A percentile compares a stretch with the other conserved stretches of the same genome.
phyloP scores from a whole-genome alignment of 2,113 vertebrate species.

The Chroicocephalus ridibundus region DNA sequence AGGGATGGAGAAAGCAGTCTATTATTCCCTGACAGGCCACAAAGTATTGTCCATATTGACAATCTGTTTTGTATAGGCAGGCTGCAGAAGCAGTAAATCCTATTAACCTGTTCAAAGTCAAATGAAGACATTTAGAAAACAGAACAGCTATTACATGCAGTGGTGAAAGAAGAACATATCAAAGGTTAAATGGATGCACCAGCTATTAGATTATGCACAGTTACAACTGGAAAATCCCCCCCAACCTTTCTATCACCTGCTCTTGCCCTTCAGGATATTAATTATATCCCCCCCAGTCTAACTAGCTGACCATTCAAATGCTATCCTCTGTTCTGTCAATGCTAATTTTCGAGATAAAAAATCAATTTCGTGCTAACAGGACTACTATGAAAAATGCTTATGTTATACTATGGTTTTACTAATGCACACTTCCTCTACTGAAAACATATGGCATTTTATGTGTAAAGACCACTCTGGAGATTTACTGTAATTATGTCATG shows the following conservation, averaged over 20 bases:
- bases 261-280: conserved; percentile 5
- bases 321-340: conserved; percentile 24
- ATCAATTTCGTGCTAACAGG: conserved; percentile 44
- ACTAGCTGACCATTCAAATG: conserved; percentile 30
- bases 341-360: conserved; percentile 60
- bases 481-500: conserved; percentile 69
- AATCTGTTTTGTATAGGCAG: conserved; percentile 34
- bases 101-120: conserved; percentile 66
- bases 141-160: background rate
- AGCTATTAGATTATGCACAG: background rate
- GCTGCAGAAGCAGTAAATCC: conserved; percentile 39
- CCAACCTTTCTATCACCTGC: background rate
- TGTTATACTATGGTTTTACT: conserved; percentile 13
- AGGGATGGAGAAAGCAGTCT: conserved; percentile 20
- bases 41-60: conserved; percentile 37
- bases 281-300: background rate
- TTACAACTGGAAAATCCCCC: background rate
- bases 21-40: conserved; percentile 38
- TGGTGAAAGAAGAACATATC: background rate
- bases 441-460: conserved; percentile 70
- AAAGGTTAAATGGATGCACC: conserved; percentile 4
- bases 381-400: conserved; percentile 36
- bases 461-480: conserved; percentile 62
- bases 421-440: background rate
- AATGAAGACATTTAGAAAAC: conserved; percentile 53